Conservation (phyloP, 2,888 invertebrate genomes). For the Charanyca ferruginea region DNA sequence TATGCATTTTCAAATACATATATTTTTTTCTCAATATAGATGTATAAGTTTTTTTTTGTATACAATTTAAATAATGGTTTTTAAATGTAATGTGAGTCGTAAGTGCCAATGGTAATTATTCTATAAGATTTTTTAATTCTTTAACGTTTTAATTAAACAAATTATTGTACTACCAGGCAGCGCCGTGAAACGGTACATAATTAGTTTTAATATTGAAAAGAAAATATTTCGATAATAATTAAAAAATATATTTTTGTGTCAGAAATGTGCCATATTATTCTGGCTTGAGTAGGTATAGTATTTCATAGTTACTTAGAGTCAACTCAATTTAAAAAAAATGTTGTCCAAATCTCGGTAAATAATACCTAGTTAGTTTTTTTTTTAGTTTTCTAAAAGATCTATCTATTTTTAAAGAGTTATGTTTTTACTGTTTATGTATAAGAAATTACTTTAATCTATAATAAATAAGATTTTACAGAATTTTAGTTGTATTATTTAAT, state of each 20-base stretch:
- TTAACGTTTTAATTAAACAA: not conserved
- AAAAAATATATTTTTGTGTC: no score
- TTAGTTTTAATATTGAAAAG: no score
- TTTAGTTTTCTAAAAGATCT: no score
- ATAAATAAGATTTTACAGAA: constrained; percentile 26
- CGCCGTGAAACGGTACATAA: constrained; percentile 35
- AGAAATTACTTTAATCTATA: constrained; percentile 17
- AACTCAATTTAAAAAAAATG: no score
- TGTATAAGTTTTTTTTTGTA: not conserved
- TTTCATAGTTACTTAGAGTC: constrained; percentile 29
- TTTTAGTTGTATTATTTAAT: constrained; percentile 11
- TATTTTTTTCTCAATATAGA: constrained; percentile 1
- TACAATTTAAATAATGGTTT: not conserved
- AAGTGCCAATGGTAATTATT: constrained; percentile 40
- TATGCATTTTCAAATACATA: constrained; percentile 36
- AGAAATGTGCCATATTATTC: constrained; percentile 31
- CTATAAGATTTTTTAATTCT: not conserved
- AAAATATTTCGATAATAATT: no score
- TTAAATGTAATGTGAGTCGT: constrained; percentile 27
- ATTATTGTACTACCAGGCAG: constrained; percentile 34
- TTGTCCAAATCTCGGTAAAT: no score
- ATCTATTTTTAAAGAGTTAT: constrained; percentile 44
- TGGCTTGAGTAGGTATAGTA: no score
- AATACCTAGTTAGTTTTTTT: no score
- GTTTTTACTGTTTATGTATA: constrained; percentile 14